phyloP scores from a whole-genome alignment of 2,888 invertebrate genomes.

The Mimas tiliae region DNA sequence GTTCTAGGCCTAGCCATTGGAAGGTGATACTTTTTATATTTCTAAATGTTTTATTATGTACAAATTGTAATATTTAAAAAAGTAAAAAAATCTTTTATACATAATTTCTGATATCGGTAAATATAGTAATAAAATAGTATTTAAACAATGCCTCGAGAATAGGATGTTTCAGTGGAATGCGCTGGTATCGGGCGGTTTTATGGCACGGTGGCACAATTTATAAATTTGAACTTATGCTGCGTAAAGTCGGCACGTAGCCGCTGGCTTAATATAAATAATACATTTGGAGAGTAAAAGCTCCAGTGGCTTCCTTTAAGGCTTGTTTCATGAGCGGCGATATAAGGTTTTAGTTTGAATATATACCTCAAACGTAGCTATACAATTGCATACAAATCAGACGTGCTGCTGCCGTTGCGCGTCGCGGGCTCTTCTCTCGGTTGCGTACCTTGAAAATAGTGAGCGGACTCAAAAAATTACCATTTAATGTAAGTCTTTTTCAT shows the following conservation, averaged over 20 bases:
- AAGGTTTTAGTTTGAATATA: not conserved
- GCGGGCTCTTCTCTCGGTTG: not conserved
- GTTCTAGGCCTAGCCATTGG: too few species aligned
- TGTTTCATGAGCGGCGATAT: not conserved
- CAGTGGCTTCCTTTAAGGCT: not conserved
- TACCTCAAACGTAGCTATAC: not conserved
- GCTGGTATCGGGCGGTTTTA: not conserved
- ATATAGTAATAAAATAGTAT: not conserved
- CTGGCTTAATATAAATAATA: not conserved
- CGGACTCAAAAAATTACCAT: too few species aligned
- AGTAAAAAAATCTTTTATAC: too few species aligned
- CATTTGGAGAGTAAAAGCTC: not conserved
- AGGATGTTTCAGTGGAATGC: not conserved
- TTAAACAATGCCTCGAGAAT: not conserved
- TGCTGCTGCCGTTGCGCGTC: too few species aligned
- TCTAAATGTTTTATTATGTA: too few species aligned
- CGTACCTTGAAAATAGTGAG: not conserved
- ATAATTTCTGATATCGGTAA: too few species aligned
- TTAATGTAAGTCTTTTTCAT: too few species aligned
- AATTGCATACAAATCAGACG: too few species aligned
- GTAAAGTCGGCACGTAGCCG: constrained; percentile 1
- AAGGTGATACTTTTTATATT: too few species aligned
- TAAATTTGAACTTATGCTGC: not conserved
- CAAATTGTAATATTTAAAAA: too few species aligned
- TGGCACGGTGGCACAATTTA: not conserved